A percentile compares a stretch with the other conserved stretches of the same genome.
phyloP scores from a whole-genome alignment of 2,888 invertebrate species.

The Eristalis intricaria region DNA sequence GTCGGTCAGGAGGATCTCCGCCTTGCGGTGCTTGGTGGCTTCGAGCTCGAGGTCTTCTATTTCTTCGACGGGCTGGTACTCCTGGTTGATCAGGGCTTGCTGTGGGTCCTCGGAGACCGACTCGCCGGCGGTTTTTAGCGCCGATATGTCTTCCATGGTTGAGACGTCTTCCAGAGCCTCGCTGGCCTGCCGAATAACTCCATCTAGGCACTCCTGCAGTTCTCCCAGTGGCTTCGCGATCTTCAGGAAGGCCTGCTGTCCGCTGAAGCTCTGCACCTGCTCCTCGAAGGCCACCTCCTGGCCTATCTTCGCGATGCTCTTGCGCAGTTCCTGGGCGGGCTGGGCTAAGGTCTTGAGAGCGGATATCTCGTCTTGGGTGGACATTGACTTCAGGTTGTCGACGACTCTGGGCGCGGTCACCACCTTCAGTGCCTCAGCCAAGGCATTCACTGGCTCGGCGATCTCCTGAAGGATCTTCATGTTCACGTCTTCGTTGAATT shows the following conservation, averaged over 20 bases:
- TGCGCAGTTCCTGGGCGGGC: slow-evolving; percentile 74
- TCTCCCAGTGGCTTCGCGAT: slow-evolving; percentile 78
- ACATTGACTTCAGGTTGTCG: slow-evolving; percentile 77
- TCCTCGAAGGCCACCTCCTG: slow-evolving; percentile 68
- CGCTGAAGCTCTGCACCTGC: slow-evolving; percentile 55
- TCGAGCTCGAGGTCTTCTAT: slow-evolving; percentile 51
- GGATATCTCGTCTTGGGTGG: slow-evolving; percentile 60
- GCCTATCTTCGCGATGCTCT: slow-evolving; percentile 73
- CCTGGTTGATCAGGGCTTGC: slow-evolving; percentile 7
- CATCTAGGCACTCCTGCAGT: slow-evolving; percentile 76
- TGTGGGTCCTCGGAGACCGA: slow-evolving; percentile 74
- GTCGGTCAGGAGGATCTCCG: slow-evolving; percentile 75
- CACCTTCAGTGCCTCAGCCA: slow-evolving; percentile 70
- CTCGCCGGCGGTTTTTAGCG: slow-evolving; percentile 83
- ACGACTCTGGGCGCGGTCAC: slow-evolving; percentile 79
- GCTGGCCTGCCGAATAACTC: slow-evolving; percentile 44
- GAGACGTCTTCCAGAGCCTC: slow-evolving; percentile 77
- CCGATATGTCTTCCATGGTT: slow-evolving; percentile 83
- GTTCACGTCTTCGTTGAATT: slow-evolving; percentile 50
- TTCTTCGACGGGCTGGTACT: slow-evolving; percentile 50
- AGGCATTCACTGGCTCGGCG: slow-evolving; percentile 73
- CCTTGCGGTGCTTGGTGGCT: slow-evolving; percentile 61
- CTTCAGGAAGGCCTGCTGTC: slow-evolving; percentile 66
- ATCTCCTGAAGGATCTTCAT: slow-evolving; percentile 75
- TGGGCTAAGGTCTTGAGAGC: slow-evolving; percentile 64